Conservation (phyloP, 2,797 vertebrate species). For the Oophaga sylvatica region DNA sequence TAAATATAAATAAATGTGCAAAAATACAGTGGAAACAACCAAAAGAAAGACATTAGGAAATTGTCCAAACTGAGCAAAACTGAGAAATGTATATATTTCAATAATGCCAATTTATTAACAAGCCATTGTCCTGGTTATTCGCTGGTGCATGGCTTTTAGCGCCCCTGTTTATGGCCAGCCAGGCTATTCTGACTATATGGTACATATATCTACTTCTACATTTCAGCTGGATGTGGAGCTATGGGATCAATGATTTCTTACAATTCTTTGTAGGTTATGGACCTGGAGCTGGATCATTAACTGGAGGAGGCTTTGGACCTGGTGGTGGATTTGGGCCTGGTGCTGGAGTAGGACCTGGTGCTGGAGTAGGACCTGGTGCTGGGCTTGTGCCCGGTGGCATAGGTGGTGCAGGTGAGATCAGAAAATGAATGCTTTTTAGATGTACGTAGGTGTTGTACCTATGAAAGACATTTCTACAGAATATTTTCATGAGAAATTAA, state of each 20-base stretch:
- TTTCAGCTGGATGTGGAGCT: too few relatives aligned
- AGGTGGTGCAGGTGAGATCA: slow-evolving; percentile 41
- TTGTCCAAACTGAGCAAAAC: background rate
- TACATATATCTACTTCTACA: background rate
- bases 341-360: slow-evolving; percentile 31
- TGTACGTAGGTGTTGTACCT: background rate
- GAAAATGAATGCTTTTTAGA: background rate
- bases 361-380: slow-evolving; percentile 34
- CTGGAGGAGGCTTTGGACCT: slow-evolving; percentile 24
- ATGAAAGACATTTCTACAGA: background rate
- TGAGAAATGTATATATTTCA: background rate
- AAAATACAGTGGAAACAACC: background rate
- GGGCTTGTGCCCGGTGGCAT: slow-evolving; percentile 32
- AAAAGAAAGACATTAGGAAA: background rate
- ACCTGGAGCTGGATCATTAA: slow-evolving; percentile 25
- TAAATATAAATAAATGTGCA: background rate
- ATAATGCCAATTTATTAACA: background rate
- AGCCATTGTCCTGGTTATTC: background rate
- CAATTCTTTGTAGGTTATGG: slow-evolving; percentile 31
- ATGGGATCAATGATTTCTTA: background rate
- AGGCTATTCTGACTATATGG: background rate
- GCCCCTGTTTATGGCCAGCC: background rate
- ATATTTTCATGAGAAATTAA: background rate
- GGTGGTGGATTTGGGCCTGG: slow-evolving; percentile 38
- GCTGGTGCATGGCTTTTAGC: background rate